Evolutionary conservation across 2,113 vertebrate species (phyloP).

Genomic region (Sisor rabdophorus): DNA sequence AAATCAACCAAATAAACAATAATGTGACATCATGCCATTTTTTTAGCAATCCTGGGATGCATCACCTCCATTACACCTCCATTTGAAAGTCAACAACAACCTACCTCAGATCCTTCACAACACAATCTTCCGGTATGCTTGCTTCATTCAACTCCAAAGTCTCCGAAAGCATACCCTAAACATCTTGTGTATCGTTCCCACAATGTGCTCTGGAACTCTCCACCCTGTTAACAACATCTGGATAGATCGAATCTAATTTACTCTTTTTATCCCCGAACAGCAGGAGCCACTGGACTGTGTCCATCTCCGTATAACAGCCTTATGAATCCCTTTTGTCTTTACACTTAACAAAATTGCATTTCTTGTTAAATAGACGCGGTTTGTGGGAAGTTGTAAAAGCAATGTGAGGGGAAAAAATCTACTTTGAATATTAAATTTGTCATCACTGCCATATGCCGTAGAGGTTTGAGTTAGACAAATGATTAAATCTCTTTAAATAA

Average conservation of each 20-base stretch:
- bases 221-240: constrained; percentile 29
- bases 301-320: constrained; percentile 41
- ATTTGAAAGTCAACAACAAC: background rate
- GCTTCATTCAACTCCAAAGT: constrained; percentile 9
- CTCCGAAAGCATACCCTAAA: background rate
- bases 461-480: background rate
- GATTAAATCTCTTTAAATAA: background rate
- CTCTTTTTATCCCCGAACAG: constrained; percentile 35
- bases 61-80: background rate
- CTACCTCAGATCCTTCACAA: background rate
- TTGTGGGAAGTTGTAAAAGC: constrained; percentile 30
- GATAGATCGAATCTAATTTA: constrained; percentile 32
- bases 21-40: background rate
- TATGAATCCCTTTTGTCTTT: constrained; percentile 36
- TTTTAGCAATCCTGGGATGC: background rate
- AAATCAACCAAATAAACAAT: background rate
- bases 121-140: background rate
- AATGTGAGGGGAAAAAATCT: background rate
- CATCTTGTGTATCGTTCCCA: background rate
- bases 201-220: constrained; percentile 1
- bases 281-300: constrained; percentile 37
- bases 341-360: constrained; percentile 55
- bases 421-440: constrained; percentile 17
- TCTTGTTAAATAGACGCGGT: constrained; percentile 39
- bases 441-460: background rate